Conservation (phyloP, 2,888 invertebrate species). For the Teleiodes luculella region DNA sequence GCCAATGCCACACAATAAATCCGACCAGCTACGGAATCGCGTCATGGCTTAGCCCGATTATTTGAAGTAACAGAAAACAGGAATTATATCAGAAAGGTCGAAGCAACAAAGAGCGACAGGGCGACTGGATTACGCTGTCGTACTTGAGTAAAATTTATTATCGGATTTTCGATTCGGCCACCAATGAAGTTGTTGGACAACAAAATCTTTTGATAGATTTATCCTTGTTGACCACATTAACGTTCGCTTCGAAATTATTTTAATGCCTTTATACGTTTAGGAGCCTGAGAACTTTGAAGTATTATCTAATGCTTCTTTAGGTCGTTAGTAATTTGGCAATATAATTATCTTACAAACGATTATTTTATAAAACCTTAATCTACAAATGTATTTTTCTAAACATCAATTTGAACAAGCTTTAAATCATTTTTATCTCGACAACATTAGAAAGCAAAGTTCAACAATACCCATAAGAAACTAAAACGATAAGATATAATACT, state of each 20-base stretch:
- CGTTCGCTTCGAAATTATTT: conserved; percentile 68
- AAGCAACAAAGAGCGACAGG: conserved; percentile 72
- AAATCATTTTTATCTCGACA: conserved; percentile 33
- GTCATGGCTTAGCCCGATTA: conserved; percentile 61
- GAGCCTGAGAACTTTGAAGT: conserved; percentile 34
- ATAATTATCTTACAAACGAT: no score
- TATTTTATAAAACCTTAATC: background rate
- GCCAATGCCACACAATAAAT: conserved; percentile 6
- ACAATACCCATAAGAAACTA: conserved; percentile 42
- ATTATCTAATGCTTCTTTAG: background rate
- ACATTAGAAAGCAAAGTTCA: conserved; percentile 48
- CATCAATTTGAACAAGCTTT: background rate
- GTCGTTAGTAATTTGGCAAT: background rate
- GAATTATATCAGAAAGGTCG: conserved; percentile 71
- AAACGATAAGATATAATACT: conserved; percentile 44
- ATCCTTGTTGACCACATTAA: conserved; percentile 76
- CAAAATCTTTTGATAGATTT: conserved; percentile 79
- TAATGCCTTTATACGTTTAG: conserved; percentile 68
- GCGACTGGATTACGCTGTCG: conserved; percentile 77
- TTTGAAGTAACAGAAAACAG: conserved; percentile 70
- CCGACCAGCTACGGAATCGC: conserved; percentile 42
- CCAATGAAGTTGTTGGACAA: conserved; percentile 79
- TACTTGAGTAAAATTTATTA: conserved; percentile 78
- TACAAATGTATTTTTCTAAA: background rate
- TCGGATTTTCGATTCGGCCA: conserved; percentile 79